Evolutionary conservation across 2,888 invertebrate species (phyloP).

Genomic region (Mesorhabditis sp.): DNA sequence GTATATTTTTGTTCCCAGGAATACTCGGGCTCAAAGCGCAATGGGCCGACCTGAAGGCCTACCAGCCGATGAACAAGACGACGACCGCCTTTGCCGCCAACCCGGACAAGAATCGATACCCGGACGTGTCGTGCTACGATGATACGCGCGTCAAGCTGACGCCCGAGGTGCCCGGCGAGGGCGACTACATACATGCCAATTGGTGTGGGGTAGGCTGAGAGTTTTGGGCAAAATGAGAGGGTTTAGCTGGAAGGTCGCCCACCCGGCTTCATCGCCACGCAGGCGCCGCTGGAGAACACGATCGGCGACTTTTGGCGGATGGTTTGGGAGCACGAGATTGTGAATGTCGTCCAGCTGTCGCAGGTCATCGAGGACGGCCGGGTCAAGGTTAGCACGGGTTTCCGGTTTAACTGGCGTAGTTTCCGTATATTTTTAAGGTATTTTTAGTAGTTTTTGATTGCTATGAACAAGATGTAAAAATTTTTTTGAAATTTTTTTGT

Average conservation of each 20-base stretch:
- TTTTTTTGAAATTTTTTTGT: background rate
- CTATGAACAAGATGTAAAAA: background rate
- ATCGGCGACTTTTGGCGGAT: slow-evolving; percentile 98
- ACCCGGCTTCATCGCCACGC: slow-evolving; percentile 89
- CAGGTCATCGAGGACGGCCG: background rate
- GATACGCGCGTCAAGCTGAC: too few relatives aligned
- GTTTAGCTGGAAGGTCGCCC: slow-evolving; percentile 59
- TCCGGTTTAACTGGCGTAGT: too few relatives aligned
- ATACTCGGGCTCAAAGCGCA: background rate
- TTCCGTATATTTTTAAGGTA: background rate
- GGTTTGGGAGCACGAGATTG: slow-evolving; percentile 99
- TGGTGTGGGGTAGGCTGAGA: too few relatives aligned
- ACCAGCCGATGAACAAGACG: background rate
- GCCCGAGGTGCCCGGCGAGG: too few relatives aligned
- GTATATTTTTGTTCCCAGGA: background rate
- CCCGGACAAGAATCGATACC: background rate
- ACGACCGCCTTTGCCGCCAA: background rate
- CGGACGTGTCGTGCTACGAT: background rate
- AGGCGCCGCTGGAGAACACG: slow-evolving; percentile 89
- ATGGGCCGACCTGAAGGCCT: background rate
- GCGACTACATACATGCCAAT: too few relatives aligned
- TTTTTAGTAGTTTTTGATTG: background rate
- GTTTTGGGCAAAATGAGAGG: too few relatives aligned
- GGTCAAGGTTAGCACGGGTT: background rate
- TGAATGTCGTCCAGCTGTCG: slow-evolving; percentile 89